Evolutionary conservation across 1,140 invertebrate genomes (phyloP).

Genomic region (Neotoxoptera formosana): DNA sequence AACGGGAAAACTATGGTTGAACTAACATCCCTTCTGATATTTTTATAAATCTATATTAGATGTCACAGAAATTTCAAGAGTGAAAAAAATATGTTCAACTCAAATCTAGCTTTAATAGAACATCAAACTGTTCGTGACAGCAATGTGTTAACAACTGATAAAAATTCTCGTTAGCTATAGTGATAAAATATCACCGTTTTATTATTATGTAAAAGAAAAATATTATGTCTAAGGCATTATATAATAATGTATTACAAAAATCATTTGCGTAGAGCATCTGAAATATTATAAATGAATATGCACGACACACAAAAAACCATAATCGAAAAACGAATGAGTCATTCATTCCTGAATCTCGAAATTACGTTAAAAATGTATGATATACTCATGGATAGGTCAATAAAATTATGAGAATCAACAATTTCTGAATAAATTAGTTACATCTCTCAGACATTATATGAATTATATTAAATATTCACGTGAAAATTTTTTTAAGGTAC

Average conservation of each 20-base stretch:
- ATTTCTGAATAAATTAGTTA: not conserved
- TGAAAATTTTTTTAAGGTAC: not conserved
- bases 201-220: too few relatives aligned
- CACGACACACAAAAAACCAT: not conserved
- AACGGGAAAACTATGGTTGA: not conserved
- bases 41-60: not conserved
- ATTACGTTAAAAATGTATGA: too few relatives aligned
- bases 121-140: too few relatives aligned
- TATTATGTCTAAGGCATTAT: too few relatives aligned
- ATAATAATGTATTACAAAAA: not conserved
- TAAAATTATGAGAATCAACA: not conserved
- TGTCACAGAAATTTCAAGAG: not conserved
- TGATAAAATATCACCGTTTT: too few relatives aligned
- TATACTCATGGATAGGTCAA: not conserved
- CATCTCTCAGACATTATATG: not conserved
- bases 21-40: not conserved
- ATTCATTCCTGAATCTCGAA: not conserved
- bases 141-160: too few relatives aligned
- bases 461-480: too few relatives aligned
- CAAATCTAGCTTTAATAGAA: too few relatives aligned
- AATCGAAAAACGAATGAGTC: not conserved
- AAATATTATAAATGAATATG: not conserved
- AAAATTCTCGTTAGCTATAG: too few relatives aligned
- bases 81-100: not conserved
- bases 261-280: not conserved